Evolutionary conservation across 2,797 vertebrate genomes (phyloP).

Genomic region (Falco columbarius): DNA sequence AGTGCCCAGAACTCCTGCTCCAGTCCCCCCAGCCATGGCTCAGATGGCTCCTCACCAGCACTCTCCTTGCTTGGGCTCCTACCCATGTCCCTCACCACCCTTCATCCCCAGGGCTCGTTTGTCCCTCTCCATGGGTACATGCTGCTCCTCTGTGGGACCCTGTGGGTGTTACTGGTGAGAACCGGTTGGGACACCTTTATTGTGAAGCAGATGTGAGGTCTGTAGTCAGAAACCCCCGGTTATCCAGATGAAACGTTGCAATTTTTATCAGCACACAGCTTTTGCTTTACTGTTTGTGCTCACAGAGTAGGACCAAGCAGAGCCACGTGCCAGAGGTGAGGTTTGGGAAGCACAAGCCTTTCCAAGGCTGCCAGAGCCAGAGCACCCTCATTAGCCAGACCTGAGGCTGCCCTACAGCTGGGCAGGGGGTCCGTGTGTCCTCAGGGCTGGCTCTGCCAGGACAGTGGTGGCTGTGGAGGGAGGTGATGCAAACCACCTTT

Average conservation of each 20-base stretch:
- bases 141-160: neutral
- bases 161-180: neutral
- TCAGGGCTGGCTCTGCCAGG: neutral
- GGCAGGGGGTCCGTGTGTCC: rapidly evolving
- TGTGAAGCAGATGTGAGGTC: neutral
- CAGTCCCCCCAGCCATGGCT: rapidly evolving
- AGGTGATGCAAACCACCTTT: neutral
- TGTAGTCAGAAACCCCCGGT: neutral
- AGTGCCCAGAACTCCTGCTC: neutral
- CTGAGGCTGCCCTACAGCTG: rapidly evolving
- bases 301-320: neutral
- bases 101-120: neutral
- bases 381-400: neutral
- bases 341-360: neutral
- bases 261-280: neutral
- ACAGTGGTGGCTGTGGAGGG: rapidly evolving
- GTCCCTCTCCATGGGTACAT: neutral
- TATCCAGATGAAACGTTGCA: neutral
- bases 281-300: neutral
- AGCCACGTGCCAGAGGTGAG: neutral
- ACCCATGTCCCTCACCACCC: rapidly evolving
- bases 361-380: neutral
- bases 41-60: rapidly evolving
- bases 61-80: neutral
- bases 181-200: neutral